Base-by-base conservation (phyloP, 2,888 invertebrate genomes). In the Leucophenga maculata region DNA sequence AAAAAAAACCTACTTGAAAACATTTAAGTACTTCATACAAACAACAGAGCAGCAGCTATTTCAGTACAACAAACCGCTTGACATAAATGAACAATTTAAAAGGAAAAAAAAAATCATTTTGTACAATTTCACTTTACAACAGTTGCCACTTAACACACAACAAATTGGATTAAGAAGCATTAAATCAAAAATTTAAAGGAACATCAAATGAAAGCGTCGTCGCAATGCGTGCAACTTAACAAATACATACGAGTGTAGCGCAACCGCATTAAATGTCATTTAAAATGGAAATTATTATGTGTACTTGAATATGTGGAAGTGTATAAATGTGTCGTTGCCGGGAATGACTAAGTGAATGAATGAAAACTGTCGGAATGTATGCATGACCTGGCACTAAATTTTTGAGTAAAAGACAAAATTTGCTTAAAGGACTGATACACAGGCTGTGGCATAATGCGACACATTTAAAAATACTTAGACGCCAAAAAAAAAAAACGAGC, bases 271-370 rank as follows among this genome's bases (percentile, higher is more conserved):
- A 32, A 59, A n/a, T 71, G 69, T 67, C 69, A 71, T 68, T 69
- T 68, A 48, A 71, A 71, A 69, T 65, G 60, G 54, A 73, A 68
- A 69, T 73, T 71, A 71, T 69, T 39, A 69, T 65, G 57, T 50
- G 14, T 50, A 13, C 16, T n/a, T 18, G 14, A 6, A 8, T 59
- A 11, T 6, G 8, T 39, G 1, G 8, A 11, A 39, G 39, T 39
- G 39, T 39, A 39, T 39, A 39, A 39, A 39, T 39, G 39, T 31
- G 14, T 32, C n/a, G 59, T 8, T 57, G 57, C 16, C 16, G 18
- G 16, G 54, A 54, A 16, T 54, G 54, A 39, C 11, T 39, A 39
- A 26, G 26, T 39, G 39, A 39, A 39, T 39, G 39, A 39, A n/a
- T n/a, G n/a, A 39, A 39, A 39, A 39, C 11, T 39, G 9, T 39